Evolutionary conservation across 2,113 vertebrate genomes (phyloP), one percentile per base, ranked within the genome.

Genomic region (Ceuthmochares aereus): DNA sequence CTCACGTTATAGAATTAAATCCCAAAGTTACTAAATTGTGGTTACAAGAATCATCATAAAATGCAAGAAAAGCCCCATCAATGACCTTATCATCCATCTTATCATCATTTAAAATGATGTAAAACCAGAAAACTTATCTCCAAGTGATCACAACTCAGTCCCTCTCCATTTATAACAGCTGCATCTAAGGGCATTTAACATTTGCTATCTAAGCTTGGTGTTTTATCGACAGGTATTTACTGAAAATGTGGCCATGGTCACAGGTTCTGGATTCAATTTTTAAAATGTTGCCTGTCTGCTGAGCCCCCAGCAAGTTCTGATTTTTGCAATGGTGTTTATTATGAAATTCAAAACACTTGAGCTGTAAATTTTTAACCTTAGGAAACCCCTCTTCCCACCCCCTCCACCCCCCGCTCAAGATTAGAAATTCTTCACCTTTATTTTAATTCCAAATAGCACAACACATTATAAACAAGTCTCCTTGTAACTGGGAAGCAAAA

Each of bases 281-380:
- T 52, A 58, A 83, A 54, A 29, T n/a, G 14, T 23, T 6, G 10
- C 5, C 17, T 6, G 3, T 7, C 32, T 91, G 29, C 0, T 54
- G 52, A 84, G 34, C 43, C 52, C 84, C 73, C 47, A 90, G 80
- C 60, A 77, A 84, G 34, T 89, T 84, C 27, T 34, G 29, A 66
- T 45, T 80, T 93, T 43, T 74, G 27, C 64, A 69, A 73, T 32
- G 58, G 70, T 82, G 42, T 70, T 78, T 45, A 79, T 59, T 78
- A 29, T 37, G 34, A 54, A 62, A 66, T 56, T 56, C 30, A 22
- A 15, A 79, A 64, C 29, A 59, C 16, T 26, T 64, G 7, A 85
- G 36, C 30, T 30, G 20, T 54, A 62, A 18, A 1, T 29, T 84
- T 91, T 73, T 49, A 52, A 52, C 36, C 45, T 85, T 43, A 20